Evolutionary conservation across 2,113 vertebrate genomes (phyloP), one percentile per base, ranked within the genome.

Genomic region (Festucalex cinctus): DNA sequence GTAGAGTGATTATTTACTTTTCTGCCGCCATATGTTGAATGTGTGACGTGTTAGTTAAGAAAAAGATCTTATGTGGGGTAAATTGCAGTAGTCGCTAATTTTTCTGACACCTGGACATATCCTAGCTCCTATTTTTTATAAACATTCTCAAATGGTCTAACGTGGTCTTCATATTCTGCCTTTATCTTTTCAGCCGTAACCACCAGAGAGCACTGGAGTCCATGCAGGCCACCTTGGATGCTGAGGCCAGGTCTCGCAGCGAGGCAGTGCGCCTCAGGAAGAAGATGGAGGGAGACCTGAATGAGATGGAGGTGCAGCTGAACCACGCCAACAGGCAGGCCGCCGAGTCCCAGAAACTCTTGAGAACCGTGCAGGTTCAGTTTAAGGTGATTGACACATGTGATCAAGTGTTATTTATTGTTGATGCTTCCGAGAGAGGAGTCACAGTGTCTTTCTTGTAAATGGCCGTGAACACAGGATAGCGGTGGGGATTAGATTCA

Each of bases 211-310:
- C 92, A 2, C 82, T 96, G 86, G 96, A 98, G 68, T 93, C 95
- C 75, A 92, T 97, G 90, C 96, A 98, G 86, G 87, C 94, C 69
- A 94, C 92, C 0, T 84, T 97, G 44, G 95, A 98, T 0, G 91
- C 94, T 0, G 95, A 98, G 89, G 90, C 93, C 0, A 92, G 93
- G 82, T 94, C 95, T 73, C 93, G 93, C 80, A 96, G 94, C 0
- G 96, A 98, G 87, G 96, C 96, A 0, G 78, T 95, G n/a, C 73
- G 94, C 36, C 91, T 98, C 65, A 93, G 91, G 83, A 98, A 98
- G 90, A 98, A 98, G 88, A 96, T 97, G 95, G 95, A 98, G 64
- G 93, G 94, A 0, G 95, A 98, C 85, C 85, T 97, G 81, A 98
- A 97, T 0, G 95, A 96, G 75, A 94, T 97, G 91, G 95, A 97